Evolutionary conservation across 2,888 invertebrate species (phyloP), one percentile per base, ranked within the genome.

Genomic region (Chymomyza amoena): DNA sequence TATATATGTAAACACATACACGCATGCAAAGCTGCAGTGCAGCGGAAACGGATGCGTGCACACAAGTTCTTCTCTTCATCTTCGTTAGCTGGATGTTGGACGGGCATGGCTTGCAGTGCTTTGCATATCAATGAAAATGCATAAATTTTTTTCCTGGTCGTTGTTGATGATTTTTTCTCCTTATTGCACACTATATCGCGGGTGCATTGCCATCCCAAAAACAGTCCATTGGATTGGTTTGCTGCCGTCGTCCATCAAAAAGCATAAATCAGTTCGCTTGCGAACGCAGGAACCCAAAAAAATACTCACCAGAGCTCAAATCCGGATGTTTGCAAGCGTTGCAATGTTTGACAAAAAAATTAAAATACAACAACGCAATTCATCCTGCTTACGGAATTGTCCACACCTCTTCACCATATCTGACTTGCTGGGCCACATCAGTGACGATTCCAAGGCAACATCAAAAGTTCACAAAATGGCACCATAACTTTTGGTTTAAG

Each of bases 381-480:
- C 32, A 50, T 16, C 20, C 18, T n/a, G 32, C 36, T 52, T 13
- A 50, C n/a, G 28, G 28, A 50, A 36, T 16, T 45, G 16, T 3
- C 64, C 28, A n/a, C 16, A 7, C 56, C 32, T 39, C 36, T n/a
- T 56, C 39, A 13, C 10, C 13, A 45, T 13, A 45, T 45, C 60
- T 20, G 39, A 54, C 59, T 13, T 36, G 57, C 15, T 6, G 25
- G 20, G 52, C 51, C 4, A 66, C 67, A 69, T 28, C 78, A 76
- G 76, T 87, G 88, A 81, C 82, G 87, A 88, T 32, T 32, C 7
- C 32, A 57, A 90, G 32, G 3, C 9, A 90, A 91, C 91, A 90
- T 87, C 80, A 88, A 92, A 91, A 91, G 89, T 90, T 91, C 91
- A 91, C 91, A 91, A 91, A 91, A 91, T 91, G 91, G 90, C 91